Base-by-base conservation (phyloP, 1,140 invertebrate genomes). In the Thaumetopoea pityocampa region DNA sequence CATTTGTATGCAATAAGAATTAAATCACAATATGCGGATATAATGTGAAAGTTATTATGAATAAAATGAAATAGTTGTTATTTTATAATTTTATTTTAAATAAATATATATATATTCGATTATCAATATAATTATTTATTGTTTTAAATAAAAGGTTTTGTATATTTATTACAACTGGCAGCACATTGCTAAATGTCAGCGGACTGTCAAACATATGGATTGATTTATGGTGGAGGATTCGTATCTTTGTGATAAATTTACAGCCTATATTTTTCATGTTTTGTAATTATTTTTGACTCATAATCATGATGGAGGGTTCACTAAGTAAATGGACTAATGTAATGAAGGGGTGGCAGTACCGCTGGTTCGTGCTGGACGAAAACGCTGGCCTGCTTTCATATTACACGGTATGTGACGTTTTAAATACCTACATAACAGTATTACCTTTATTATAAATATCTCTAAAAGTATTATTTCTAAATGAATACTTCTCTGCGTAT, bases 301-400 rank as follows among this genome's bases (percentile, higher is more conserved):
- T 57, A 69, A 78, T 56, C 62, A 90, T 91, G 66, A 93, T 99
- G 92, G 97, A 99, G 88, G 98, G 98, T 52, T 96, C 96, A n/a
- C 86, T 99, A 26, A 98, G 95, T 86, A 99, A 99, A 90, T 99
- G 98, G 98, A 99, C 98, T 42, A 99, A 99, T 90, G 96, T 99
- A 57, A 97, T 99, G 91, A 98, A 99, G 87, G 98, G 98, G 45
- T 99, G 98, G 97, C 98, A 99, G 86, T 99, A 98, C 86, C 90
- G 98, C 40, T 99, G 97, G 96, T 99, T 99, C 87, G 97, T 99
- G 49, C 86, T 99, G 51, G 97, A 99, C 86, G 95, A 97, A 78
- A 95, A 94, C 85, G 94, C 95, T 46, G 97, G 96, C 8, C 88
- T 98, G 23, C 87, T 99, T 20, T 98, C 96, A 8, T 99, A 99